A percentile compares a stretch with the other conserved stretches of the same genome.
Conservation (phyloP, 2,113 vertebrate genomes). For the Anser brachyrhynchus region DNA sequence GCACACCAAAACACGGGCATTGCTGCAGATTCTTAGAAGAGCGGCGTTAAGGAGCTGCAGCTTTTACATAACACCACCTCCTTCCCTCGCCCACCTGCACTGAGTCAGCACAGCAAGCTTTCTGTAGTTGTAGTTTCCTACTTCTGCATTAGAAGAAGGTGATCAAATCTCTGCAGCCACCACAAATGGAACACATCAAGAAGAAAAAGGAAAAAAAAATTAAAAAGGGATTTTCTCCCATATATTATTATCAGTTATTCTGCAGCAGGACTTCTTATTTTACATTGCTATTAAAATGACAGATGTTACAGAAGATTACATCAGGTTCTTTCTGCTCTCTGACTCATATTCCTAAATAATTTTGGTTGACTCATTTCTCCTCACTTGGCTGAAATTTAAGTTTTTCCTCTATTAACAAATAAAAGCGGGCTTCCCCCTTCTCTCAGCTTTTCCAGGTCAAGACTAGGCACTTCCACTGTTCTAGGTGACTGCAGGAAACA, state of each 20-base stretch:
- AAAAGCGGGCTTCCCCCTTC: background rate
- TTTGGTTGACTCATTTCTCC: conserved; percentile 30
- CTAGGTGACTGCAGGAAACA: background rate
- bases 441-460: background rate
- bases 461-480: background rate
- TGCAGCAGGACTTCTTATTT: background rate
- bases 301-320: background rate
- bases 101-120: background rate
- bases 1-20: fast-evolving
- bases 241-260: background rate
- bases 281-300: fast-evolving
- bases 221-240: background rate
- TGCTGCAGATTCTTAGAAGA: background rate
- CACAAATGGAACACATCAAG: fast-evolving
- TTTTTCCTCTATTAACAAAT: background rate
- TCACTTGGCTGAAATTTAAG: background rate
- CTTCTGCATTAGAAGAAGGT: background rate
- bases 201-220: no score
- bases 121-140: background rate
- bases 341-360: conserved; percentile 47
- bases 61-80: conserved; percentile 3
- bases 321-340: conserved; percentile 25
- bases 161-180: background rate
- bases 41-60: background rate
- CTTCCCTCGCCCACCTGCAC: conserved; percentile 47